Percentiles rank a stretch among this genome's conserved stretches.
phyloP scores from a whole-genome alignment of 2,113 vertebrate species.

The Chinchilla lanigera region DNA sequence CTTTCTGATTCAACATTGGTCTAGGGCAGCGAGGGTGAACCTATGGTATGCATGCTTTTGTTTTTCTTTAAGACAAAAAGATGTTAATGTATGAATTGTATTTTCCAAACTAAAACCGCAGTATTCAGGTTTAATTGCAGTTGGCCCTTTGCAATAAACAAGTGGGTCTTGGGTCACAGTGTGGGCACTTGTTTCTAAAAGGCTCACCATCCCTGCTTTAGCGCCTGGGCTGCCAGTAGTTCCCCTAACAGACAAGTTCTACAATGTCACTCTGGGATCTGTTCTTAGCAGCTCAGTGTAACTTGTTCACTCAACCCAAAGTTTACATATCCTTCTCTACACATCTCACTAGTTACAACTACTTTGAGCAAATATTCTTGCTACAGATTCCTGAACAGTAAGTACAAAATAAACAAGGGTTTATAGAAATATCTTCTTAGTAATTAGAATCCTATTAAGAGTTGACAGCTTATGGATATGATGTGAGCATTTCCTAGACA shows the following conservation, averaged over 20 bases:
- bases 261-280: background rate
- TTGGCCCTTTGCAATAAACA: background rate
- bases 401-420: background rate
- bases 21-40: background rate
- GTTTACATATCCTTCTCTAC: background rate
- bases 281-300: background rate
- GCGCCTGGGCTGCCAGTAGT: background rate
- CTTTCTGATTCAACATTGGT: background rate
- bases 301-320: background rate
- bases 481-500: constrained; percentile 23
- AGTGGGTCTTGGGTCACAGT: background rate
- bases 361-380: constrained; percentile 21
- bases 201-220: background rate
- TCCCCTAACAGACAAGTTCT: background rate
- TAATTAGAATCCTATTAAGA: background rate
- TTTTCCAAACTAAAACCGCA: background rate
- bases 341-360: background rate
- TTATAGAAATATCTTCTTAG: background rate
- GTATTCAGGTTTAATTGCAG: background rate
- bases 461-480: background rate
- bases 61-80: background rate
- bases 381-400: background rate
- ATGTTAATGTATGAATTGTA: background rate
- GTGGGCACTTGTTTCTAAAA: background rate
- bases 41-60: background rate